Base-by-base conservation (phyloP, 2,888 invertebrate genomes). In the Biston betularia region DNA sequence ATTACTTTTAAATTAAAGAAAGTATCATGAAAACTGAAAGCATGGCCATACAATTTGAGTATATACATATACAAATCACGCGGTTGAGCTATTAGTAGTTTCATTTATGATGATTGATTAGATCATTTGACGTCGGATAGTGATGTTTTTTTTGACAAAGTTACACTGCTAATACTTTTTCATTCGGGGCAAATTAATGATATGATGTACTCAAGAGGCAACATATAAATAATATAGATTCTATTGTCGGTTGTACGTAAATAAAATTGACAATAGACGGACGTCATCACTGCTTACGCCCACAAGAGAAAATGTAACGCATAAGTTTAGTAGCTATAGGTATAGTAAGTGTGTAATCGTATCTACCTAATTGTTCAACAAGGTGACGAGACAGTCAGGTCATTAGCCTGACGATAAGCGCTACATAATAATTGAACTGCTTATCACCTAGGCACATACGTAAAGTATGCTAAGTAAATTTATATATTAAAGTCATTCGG, bases 321-420 rank as follows among this genome's bases (percentile, higher is more conserved):
- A n/a, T 24, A 3, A 24, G 24, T 24, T 24, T 38, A 4, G 6
- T 38, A 38, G 38, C 8, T 35, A n/a, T 45, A 45, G 14, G 0
- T 14, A 44, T 8, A 44, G 10, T 45, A 45, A 56, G 14, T 45
- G 24, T 42, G 33, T 24, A 38, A 38, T 38, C 9, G 0, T 38
- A 38, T 6, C 38, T 38, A 55, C 33, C 34, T 44, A 45, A 46
- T 56, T 35, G 34, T 40, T 54, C n/a, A 46, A 34, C 45, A 56
- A 38, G 38, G 48, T 57, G 38, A 58, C 49, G 38, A 49, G 58
- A 58, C 58, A 10, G n/a, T 40, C 24, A 40, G 58, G 58, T 58
- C 58, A 14, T 58, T 58, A 58, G 49, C 58, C 58, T 8, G 58
- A 40, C 12, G 58, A 49, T 58, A 58, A 58, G 49, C 58, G 42